phyloP scores from a whole-genome alignment of 2,113 vertebrate species.

The Eleginops maclovinus region DNA sequence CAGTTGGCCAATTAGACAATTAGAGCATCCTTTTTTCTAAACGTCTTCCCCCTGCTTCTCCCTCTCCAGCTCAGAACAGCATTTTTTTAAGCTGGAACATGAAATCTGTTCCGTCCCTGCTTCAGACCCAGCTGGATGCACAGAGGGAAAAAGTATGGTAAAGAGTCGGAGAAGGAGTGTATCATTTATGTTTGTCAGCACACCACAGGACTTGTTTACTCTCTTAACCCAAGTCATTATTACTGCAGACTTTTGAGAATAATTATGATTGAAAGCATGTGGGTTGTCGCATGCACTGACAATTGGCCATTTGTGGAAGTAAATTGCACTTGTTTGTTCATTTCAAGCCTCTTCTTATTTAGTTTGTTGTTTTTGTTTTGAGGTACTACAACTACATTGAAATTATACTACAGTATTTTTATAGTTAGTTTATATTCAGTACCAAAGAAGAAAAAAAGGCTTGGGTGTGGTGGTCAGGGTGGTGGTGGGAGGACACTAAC shows the following conservation, averaged over 20 bases:
- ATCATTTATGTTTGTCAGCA: slow-evolving; percentile 63
- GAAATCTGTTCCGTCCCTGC: neutral
- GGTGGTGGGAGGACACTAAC: neutral
- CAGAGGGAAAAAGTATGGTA: slow-evolving; percentile 6
- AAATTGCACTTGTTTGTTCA: slow-evolving; percentile 34
- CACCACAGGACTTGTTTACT: slow-evolving; percentile 63
- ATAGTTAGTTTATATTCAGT: slow-evolving; percentile 25
- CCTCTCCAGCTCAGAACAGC: slow-evolving; percentile 8
- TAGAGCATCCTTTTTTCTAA: slow-evolving; percentile 47
- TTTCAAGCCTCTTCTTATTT: slow-evolving; percentile 20
- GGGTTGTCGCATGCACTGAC: slow-evolving; percentile 12
- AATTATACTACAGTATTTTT: neutral
- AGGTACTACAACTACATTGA: neutral
- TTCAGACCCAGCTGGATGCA: slow-evolving; percentile 25
- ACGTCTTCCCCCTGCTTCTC: slow-evolving; percentile 2
- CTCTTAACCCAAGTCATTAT: slow-evolving; percentile 60
- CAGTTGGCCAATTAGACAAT: slow-evolving; percentile 72
- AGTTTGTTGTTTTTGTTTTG: slow-evolving; percentile 7
- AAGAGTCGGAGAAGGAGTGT: slow-evolving; percentile 7
- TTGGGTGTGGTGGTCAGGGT: neutral
- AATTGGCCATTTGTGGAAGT: slow-evolving; percentile 20
- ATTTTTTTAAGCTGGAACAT: neutral
- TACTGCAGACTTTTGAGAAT: slow-evolving; percentile 45
- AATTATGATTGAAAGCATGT: slow-evolving; percentile 50
- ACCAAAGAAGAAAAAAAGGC: neutral